Base-by-base conservation (phyloP, 2,888 invertebrate species). In the Cartodere bifasciata region DNA sequence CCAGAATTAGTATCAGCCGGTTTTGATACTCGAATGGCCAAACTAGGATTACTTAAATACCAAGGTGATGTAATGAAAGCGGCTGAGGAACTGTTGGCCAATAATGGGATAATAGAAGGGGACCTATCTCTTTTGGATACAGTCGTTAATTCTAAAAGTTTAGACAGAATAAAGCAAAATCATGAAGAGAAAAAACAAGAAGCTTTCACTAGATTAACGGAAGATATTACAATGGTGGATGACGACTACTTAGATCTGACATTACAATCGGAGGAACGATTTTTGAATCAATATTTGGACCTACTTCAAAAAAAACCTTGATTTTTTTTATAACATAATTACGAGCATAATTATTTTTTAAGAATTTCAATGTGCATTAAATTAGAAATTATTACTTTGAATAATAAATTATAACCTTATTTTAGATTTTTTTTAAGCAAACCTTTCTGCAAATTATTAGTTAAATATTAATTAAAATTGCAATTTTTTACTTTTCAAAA, bases 161-260 rank as follows among this genome's bases (percentile, higher is more conserved):
- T 20, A n/a, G 20, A 20, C 6, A n/a, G n/a, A 23, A 37, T 29
- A 22, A 38, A 39, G 14, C 32, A 40, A 16, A 46, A 51, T 21
- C 31, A 50, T 10, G 33, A 61, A 56, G 46, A 62, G 45, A 46
- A 65, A 37, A 66, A 70, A 20, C 58, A 67, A 35, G 55, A 63
- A 39, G 81, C 81, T 0, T 68, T 70, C 34, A 55, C 65, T 7
- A 63, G 80, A 1, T 63, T 82, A 15, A 58, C 68, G 2, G 64
- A 70, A 2, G 74, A 75, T 39, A 61, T 68, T 22, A 55, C 62
- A 3, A 55, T 58, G 23, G 58, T 63, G 0, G 81, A 80, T 21
- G 78, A 81, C 43, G 83, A 81, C 41, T 76, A 85, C 49, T 62
- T 85, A 32, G 80, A 84, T 58, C 59, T 81, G 11, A 67, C 73